Evolutionary conservation across 2,888 invertebrate genomes (phyloP).

Genomic region (Abrostola triplasia): DNA sequence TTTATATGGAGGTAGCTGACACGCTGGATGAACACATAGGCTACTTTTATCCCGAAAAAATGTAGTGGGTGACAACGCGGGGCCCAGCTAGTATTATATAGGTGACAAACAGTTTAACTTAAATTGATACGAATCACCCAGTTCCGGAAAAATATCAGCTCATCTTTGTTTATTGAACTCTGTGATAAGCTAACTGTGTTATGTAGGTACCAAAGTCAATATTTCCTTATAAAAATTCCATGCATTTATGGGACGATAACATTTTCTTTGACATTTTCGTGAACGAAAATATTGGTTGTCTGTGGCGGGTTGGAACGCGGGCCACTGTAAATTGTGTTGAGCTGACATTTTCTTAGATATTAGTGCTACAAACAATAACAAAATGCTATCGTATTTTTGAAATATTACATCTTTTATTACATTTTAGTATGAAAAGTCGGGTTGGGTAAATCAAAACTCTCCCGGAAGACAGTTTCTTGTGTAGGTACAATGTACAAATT

Average conservation of each 20-base stretch:
- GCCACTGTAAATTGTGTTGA: conserved; percentile 43
- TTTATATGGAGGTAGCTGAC: no score
- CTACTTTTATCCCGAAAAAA: no score
- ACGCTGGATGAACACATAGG: no score
- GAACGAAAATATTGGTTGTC: conserved; percentile 45
- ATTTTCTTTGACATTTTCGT: conserved; percentile 50
- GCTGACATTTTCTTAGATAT: conserved; percentile 42
- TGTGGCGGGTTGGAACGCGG: conserved; percentile 23
- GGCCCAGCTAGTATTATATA: no score
- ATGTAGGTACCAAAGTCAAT: conserved; percentile 33
- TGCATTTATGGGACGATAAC: conserved; percentile 50
- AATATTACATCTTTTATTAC: conserved; percentile 17
- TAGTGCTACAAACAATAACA: conserved; percentile 40
- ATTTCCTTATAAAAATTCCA: conserved; percentile 51
- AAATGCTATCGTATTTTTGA: conserved; percentile 22
- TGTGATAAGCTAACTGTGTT: conserved; percentile 24
- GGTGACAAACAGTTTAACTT: conserved; percentile 19
- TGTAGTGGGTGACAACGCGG: no score
- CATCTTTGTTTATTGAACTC: conserved; percentile 35
- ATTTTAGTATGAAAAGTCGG: background rate
- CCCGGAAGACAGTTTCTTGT: no score
- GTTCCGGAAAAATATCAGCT: conserved; percentile 16
- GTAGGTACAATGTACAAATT: no score
- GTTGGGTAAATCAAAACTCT: no score
- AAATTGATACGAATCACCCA: conserved; percentile 25